Conservation (phyloP, 1,140 invertebrate species). For the Coptotermes formosanus region DNA sequence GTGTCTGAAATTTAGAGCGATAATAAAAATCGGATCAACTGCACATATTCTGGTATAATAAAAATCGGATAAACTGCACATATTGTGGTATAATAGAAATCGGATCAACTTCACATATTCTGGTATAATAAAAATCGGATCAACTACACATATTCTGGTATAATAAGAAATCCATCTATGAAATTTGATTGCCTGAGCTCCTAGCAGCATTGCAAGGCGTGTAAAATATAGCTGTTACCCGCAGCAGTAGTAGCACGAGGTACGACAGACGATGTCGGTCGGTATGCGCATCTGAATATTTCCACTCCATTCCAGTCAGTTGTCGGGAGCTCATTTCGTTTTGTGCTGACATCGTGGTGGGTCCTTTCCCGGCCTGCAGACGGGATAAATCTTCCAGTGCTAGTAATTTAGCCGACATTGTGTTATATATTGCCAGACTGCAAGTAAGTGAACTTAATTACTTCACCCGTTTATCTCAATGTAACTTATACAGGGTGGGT, state of each 20-base stretch:
- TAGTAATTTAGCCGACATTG: not conserved
- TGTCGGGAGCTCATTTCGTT: not conserved
- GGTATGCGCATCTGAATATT: not conserved
- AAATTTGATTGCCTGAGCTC: not conserved
- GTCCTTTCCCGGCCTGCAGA: not conserved
- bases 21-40: too few species aligned
- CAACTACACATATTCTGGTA: too few species aligned
- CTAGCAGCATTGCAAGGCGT: too few species aligned
- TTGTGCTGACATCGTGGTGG: not conserved
- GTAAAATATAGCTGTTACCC: too few species aligned
- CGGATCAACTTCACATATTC: too few species aligned
- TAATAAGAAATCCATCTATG: not conserved
- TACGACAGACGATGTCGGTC: not conserved
- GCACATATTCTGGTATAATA: too few species aligned
- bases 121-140: too few species aligned
- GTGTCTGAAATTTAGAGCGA: too few species aligned
- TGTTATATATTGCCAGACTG: slow-evolving; percentile 5
- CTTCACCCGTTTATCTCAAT: not conserved
- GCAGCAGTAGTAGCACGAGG: not conserved
- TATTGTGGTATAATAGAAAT: not conserved
- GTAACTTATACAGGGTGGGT: not conserved
- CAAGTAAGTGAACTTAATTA: slow-evolving; percentile 12
- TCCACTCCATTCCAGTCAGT: not conserved
- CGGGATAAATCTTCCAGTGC: not conserved
- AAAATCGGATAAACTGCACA: not conserved